Evolutionary conservation across 2,113 vertebrate species (phyloP).

Genomic region (Saccopteryx leptura): DNA sequence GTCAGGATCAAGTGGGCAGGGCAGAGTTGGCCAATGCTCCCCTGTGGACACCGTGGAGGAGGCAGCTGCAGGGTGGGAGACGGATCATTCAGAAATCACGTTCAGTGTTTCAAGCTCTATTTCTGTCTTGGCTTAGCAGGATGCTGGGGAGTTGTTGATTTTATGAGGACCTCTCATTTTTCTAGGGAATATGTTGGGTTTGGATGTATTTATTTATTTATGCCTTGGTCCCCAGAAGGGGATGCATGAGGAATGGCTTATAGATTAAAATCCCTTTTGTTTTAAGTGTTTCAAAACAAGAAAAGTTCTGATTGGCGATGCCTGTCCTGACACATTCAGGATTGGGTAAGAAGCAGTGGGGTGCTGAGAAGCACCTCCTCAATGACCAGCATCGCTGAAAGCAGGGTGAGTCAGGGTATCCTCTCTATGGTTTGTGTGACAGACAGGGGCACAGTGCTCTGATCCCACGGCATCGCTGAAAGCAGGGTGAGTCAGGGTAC

Average conservation of each 20-base stretch:
- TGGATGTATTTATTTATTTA: neutral
- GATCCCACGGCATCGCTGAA: neutral
- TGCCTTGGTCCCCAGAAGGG: neutral
- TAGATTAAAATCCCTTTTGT: neutral
- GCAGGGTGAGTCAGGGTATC: neutral
- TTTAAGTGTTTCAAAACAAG: neutral
- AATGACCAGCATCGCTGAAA: neutral
- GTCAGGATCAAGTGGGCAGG: neutral
- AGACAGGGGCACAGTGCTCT: neutral
- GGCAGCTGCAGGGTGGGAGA: neutral
- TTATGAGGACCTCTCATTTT: slow-evolving; percentile 38
- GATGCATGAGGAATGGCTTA: neutral
- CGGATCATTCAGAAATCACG: neutral
- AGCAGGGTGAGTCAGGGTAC: neutral
- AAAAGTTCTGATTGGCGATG: neutral
- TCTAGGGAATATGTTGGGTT: slow-evolving; percentile 38
- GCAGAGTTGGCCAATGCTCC: neutral
- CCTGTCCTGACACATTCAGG: neutral
- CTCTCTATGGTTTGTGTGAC: neutral
- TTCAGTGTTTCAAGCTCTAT: neutral
- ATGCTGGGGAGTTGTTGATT: neutral
- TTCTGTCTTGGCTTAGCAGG: neutral
- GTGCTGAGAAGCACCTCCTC: neutral
- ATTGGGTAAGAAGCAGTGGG: neutral
- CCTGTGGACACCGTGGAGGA: neutral